Evolutionary conservation across 1,140 invertebrate genomes (phyloP), one percentile per base, ranked within the genome.

Genomic region (Scaptomyza montana): DNA sequence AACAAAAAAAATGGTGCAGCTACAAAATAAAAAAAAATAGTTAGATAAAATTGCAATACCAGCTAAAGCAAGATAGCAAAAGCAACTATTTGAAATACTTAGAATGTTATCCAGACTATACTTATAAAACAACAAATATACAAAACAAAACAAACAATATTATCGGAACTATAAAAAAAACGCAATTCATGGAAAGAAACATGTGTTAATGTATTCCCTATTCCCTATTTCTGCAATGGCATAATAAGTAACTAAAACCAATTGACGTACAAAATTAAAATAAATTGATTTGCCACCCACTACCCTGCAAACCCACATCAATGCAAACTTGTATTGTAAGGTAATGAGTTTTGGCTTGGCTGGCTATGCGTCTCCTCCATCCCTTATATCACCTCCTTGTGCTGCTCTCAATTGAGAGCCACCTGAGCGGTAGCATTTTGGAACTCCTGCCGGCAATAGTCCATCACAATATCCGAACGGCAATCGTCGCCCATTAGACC

Each of bases 401-500:
- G 4, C 56, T 45, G 0, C 28, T 7, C 65, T 73, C 78, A 82
- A 57, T 90, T 80, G 12, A 49, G 43, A 8, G 30, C 59, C 46
- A 67, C 62, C 50, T 67, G 41, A 25, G 68, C 30, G 43, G 84
- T 91, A 60, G 53, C 28, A 56, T 87, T 89, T 46, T 77, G 75
- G 55, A 78, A 78, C 65, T 90, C 85, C 41, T 90, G 89, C 51
- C 90, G 89, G 60, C 91, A 92, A 67, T 92, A 92, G 43, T 78
- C 90, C 78, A 92, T 77, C 45, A 92, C 91, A 54, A 92, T 90
- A 63, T 91, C 91, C 30, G 91, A 64, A 8, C 90, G 82, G 63
- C 91, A 92, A 74, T 92, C 91, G 39, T 72, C 91, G 55, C 89
- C 90, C 74, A 89, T 80, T 21, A 92, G 74, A 2, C 82, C 80